Percentiles rank a stretch among this genome's conserved stretches.
phyloP scores from a whole-genome alignment of 1,140 invertebrate genomes.

The Aphaenogaster rudis region DNA sequence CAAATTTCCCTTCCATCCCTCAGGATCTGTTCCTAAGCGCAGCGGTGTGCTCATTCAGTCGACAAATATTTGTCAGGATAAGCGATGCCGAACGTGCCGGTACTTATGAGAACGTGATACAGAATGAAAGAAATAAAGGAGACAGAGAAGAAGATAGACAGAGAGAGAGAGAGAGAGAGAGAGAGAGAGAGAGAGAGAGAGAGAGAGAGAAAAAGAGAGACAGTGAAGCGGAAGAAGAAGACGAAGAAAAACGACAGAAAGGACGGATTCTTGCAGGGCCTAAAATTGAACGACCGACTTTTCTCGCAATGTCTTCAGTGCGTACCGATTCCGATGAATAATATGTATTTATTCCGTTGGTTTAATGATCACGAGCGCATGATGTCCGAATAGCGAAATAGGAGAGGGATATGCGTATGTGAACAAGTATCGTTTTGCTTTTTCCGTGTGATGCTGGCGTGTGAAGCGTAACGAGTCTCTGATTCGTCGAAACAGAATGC shows the following conservation, averaged over 20 bases:
- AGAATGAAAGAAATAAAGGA: slow-evolving; percentile 55
- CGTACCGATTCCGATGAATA: not conserved
- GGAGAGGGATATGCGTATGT: slow-evolving; percentile 2
- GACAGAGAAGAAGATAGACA: slow-evolving; percentile 37
- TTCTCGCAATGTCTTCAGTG: not conserved
- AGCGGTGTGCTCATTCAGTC: slow-evolving; percentile 17
- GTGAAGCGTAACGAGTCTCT: slow-evolving; percentile 49
- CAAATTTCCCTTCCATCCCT: slow-evolving; percentile 12
- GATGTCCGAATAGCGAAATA: slow-evolving; percentile 18
- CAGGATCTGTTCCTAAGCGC: not conserved
- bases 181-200: slow-evolving; percentile 36
- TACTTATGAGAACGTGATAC: slow-evolving; percentile 48
- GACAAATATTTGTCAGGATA: slow-evolving; percentile 40
- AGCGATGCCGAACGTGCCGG: slow-evolving; percentile 41
- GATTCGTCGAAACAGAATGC: slow-evolving; percentile 45
- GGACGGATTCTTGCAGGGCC: slow-evolving; percentile 15
- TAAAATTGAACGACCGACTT: slow-evolving; percentile 52
- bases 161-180: slow-evolving; percentile 7
- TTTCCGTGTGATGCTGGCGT: slow-evolving; percentile 4
- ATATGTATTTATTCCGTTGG: not conserved
- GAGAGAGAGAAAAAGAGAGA: slow-evolving; percentile 7
- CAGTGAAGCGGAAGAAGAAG: not conserved
- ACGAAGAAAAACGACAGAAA: slow-evolving; percentile 38
- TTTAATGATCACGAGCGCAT: slow-evolving; percentile 40
- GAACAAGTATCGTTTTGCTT: slow-evolving; percentile 23